A percentile compares a stretch with the other conserved stretches of the same genome.
These are phyloP conservation scores for Sitta carolinensis DNA, from an alignment of 2,797 vertebrate genomes.

Conservation along the genomic window DNA sequence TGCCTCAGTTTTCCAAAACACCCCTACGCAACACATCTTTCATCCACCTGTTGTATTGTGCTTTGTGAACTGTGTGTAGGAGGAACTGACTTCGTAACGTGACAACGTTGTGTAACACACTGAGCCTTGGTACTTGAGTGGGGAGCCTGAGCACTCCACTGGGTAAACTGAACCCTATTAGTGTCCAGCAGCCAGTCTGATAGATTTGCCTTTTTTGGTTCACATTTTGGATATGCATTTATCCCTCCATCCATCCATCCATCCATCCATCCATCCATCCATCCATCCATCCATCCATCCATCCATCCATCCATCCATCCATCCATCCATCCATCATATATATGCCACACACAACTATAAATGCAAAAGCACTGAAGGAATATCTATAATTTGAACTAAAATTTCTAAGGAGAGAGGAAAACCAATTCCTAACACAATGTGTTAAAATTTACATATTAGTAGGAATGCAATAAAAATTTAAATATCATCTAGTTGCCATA, in stretches of 20 bases:
- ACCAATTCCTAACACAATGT: neutral
- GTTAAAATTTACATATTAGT: neutral
- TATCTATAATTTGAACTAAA: neutral
- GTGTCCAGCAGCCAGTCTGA: neutral
- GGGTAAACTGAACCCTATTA: neutral
- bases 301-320: too few species aligned
- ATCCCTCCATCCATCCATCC: neutral
- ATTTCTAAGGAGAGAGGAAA: neutral
- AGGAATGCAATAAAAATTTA: neutral
- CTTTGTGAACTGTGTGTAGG: neutral
- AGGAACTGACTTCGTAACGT: neutral
- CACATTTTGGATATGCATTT: neutral
- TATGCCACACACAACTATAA: neutral
- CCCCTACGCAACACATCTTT: neutral
- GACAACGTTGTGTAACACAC: neutral
- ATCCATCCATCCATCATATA: too few species aligned
- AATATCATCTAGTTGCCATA: neutral
- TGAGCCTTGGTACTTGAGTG: neutral
- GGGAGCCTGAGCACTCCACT: neutral
- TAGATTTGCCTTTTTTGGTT: neutral
- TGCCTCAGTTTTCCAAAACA: constrained; percentile 52
- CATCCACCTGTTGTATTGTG: constrained; percentile 41
- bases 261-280: too few species aligned
- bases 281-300: neutral
- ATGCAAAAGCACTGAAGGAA: neutral